Evolutionary conservation across 2,113 vertebrate species (phyloP).

Genomic region (Triplophysa tibetana): DNA sequence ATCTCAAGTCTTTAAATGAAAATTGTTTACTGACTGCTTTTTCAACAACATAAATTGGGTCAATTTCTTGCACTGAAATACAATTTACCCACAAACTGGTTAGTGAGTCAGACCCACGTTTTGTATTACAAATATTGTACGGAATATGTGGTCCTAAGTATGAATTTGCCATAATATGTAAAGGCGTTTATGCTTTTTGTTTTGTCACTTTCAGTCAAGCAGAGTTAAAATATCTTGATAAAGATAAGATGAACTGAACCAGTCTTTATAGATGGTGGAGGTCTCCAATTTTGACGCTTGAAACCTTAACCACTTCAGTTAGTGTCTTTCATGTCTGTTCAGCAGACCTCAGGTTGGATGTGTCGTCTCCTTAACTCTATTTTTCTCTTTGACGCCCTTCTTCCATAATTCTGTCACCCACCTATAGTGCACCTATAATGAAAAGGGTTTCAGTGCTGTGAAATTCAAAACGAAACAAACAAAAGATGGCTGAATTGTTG

Average conservation of each 20-base stretch:
- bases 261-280: constrained; percentile 12
- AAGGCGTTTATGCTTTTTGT: background rate
- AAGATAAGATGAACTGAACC: constrained; percentile 38
- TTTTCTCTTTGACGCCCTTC: constrained; percentile 42
- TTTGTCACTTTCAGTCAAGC: background rate
- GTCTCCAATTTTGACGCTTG: constrained; percentile 36
- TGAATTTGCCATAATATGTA: too few species aligned
- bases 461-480: constrained; percentile 76
- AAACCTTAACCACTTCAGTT: constrained; percentile 52
- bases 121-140: background rate
- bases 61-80: too few species aligned
- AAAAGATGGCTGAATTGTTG: constrained; percentile 62
- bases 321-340: constrained; percentile 53
- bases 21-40: too few species aligned
- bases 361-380: constrained; percentile 42
- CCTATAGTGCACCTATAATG: constrained; percentile 64
- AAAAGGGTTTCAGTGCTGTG: constrained; percentile 70
- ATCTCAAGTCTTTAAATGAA: too few species aligned
- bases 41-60: too few species aligned
- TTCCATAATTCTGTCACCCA: constrained; percentile 56
- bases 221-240: background rate
- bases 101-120: too few species aligned
- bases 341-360: constrained; percentile 50
- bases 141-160: background rate
- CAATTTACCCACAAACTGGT: background rate